These are phyloP conservation scores for Scolopax bukidnonensis DNA, from an alignment of 2,797 vertebrate genomes.

Conservation along the genomic window DNA sequence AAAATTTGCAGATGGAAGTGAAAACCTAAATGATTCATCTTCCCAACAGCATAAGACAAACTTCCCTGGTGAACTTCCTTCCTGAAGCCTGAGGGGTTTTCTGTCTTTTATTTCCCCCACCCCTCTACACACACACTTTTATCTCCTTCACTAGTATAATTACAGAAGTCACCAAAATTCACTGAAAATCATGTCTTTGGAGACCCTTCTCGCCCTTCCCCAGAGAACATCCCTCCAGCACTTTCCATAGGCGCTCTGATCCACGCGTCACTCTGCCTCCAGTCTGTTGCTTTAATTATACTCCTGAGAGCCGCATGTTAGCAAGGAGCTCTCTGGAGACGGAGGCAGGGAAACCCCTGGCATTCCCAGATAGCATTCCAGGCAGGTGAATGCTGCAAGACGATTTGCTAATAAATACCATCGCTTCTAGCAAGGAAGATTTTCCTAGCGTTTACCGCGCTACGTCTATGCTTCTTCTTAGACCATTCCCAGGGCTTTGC, in stretches of 20 bases:
- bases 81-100: not conserved
- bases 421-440: not conserved
- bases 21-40: not conserved
- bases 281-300: conserved; percentile 12
- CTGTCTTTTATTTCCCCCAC: rapidly evolving
- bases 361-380: not conserved
- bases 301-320: not conserved
- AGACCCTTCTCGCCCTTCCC: not conserved
- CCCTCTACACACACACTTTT: not conserved
- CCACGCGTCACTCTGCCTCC: not conserved
- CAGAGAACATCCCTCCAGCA: not conserved
- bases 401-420: not conserved
- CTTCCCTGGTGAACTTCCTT: not conserved
- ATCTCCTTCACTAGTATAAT: not conserved
- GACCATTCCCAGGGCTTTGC: not conserved
- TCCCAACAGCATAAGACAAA: not conserved
- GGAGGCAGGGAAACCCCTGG: not conserved
- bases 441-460: rapidly evolving
- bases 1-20: not conserved
- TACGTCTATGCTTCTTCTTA: not conserved
- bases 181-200: not conserved
- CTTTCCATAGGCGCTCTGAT: conserved; percentile 22
- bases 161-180: not conserved
- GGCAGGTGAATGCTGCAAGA: not conserved
- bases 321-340: conserved; percentile 22